Evolutionary conservation across 2,113 vertebrate genomes (phyloP).

Genomic region (Nycticorax nycticorax): DNA sequence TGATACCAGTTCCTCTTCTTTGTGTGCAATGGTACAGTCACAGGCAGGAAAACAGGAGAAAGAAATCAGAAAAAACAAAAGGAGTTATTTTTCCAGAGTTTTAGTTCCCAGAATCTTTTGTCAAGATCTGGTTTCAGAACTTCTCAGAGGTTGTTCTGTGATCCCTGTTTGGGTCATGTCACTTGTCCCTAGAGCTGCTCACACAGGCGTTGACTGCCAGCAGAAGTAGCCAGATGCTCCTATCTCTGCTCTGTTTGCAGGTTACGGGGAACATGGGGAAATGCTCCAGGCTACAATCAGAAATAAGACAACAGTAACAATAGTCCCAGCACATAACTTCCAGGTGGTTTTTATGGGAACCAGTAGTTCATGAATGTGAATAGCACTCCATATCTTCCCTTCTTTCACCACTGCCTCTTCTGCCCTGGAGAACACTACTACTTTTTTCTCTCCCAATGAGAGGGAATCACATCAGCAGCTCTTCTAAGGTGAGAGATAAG

Average conservation of each 20-base stretch:
- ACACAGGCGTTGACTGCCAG: neutral
- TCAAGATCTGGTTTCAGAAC: neutral
- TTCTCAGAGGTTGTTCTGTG: neutral
- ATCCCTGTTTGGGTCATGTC: neutral
- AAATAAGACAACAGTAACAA: neutral
- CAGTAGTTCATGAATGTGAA: neutral
- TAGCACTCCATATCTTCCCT: neutral
- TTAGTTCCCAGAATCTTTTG: neutral
- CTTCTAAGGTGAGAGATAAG: neutral
- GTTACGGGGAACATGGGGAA: neutral
- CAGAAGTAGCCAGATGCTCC: neutral
- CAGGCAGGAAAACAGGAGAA: neutral
- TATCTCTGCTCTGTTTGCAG: neutral
- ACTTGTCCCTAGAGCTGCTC: neutral
- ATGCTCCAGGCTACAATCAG: neutral
- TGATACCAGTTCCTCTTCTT: neutral
- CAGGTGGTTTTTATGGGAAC: neutral
- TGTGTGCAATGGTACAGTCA: neutral
- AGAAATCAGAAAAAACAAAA: neutral
- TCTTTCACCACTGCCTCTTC: neutral
- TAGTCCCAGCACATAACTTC: neutral
- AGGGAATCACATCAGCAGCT: neutral
- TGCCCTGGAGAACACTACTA: accelerated
- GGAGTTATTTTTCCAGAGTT: neutral
- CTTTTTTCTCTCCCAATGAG: neutral